A percentile compares a stretch with the other conserved stretches of the same genome.
Evolutionary conservation across 2,797 vertebrate genomes (phyloP).

Genomic region (Anniella stebbinsi): DNA sequence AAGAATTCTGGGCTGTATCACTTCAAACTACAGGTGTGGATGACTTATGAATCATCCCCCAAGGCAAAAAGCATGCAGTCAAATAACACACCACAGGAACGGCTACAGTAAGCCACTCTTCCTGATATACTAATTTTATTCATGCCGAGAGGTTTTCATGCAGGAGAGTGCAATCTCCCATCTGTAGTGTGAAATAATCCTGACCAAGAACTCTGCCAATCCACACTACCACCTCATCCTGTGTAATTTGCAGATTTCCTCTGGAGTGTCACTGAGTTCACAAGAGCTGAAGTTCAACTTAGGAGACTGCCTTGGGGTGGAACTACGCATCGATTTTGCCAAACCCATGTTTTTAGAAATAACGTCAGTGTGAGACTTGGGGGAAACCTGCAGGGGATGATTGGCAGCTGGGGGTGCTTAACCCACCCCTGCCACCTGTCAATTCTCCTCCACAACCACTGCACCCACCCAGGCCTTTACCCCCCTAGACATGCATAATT

Average conservation of each 20-base stretch:
- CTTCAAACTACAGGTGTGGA: not conserved
- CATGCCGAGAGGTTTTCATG: not conserved
- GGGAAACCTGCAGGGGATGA: not conserved
- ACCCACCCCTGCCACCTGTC: not conserved
- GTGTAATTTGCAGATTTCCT: not conserved
- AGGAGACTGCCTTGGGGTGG: not conserved
- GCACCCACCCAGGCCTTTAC: not conserved
- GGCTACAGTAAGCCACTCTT: not conserved
- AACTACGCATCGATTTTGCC: not conserved
- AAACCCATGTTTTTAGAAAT: not conserved
- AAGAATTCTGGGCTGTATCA: not conserved
- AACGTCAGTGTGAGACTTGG: not conserved
- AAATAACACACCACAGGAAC: not conserved
- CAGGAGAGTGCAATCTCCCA: not conserved
- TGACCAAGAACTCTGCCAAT: not conserved
- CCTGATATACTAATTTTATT: not conserved
- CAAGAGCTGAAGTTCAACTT: not conserved
- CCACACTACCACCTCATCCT: not conserved
- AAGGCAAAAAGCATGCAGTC: not conserved
- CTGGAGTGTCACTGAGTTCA: not conserved
- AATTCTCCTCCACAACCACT: not conserved
- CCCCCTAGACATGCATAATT: not conserved
- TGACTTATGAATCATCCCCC: not conserved
- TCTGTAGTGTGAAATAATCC: not conserved
- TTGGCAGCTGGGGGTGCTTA: not conserved